Evolutionary conservation across 2,797 vertebrate genomes (phyloP).

Genomic region (Syndactyla subalaris): DNA sequence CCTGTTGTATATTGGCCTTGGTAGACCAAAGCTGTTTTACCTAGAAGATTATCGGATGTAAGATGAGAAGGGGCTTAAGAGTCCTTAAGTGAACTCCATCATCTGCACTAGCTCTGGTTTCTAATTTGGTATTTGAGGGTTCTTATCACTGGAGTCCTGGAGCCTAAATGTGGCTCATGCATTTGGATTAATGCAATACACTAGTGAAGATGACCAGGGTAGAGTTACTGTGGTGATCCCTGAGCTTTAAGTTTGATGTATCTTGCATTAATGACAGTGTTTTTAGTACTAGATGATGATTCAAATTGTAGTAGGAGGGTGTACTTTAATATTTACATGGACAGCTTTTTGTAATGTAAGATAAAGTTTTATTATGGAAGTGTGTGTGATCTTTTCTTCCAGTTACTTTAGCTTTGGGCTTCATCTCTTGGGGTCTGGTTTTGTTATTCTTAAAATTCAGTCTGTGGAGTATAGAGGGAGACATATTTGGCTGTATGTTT

Average conservation of each 20-base stretch:
- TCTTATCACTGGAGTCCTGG: neutral
- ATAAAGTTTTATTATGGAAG: neutral
- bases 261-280: neutral
- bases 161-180: neutral
- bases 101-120: constrained; percentile 9
- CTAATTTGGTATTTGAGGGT: neutral
- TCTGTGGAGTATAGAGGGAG: neutral
- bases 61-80: constrained; percentile 20
- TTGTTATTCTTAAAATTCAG: neutral
- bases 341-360: neutral
- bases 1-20: neutral
- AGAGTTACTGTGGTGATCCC: neutral
- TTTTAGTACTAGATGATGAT: neutral
- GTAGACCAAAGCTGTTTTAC: neutral
- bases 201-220: neutral
- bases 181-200: neutral
- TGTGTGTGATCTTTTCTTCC: neutral
- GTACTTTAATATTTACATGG: neutral
- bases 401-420: neutral
- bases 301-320: neutral
- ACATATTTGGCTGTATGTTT: neutral
- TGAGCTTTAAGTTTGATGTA: neutral
- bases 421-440: neutral
- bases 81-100: constrained; percentile 41
- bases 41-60: neutral